Conservation (phyloP, 2,797 vertebrate genomes). For the Sphenodon punctatus region DNA sequence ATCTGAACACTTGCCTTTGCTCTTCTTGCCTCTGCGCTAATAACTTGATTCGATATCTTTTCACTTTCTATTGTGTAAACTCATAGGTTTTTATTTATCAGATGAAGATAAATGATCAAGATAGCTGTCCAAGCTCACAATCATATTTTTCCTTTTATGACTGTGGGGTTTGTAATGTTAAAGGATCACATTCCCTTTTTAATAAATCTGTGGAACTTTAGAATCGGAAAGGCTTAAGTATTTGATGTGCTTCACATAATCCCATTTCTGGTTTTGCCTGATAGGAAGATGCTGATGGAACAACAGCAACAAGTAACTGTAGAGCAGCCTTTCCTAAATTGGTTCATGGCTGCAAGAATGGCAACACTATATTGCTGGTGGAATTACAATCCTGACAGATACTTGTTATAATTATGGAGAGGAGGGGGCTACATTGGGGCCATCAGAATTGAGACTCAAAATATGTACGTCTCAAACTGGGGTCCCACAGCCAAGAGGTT, state of each 20-base stretch:
- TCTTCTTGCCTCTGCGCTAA: neutral
- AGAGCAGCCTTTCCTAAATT: no score
- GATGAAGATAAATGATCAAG: neutral
- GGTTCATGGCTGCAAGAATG: no score
- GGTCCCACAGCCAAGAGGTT: no score
- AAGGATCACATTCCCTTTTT: neutral
- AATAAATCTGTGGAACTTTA: neutral
- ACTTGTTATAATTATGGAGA: no score
- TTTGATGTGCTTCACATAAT: neutral
- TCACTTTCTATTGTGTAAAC: neutral
- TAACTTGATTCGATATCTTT: neutral
- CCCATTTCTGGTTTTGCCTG: neutral
- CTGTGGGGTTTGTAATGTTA: neutral
- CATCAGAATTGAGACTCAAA: no score
- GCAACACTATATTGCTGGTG: no score
- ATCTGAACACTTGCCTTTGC: rapidly evolving
- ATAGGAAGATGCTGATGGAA: neutral
- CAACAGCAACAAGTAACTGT: neutral
- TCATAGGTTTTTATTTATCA: neutral
- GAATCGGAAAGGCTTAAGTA: neutral
- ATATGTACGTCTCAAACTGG: no score
- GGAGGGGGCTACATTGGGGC: no score
- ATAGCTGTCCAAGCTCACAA: neutral
- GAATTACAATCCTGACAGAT: no score
- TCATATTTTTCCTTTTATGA: neutral